These are phyloP conservation scores for Stegana nigrithorax DNA, from an alignment of 2,888 invertebrate species.

Conservation along the genomic window DNA sequence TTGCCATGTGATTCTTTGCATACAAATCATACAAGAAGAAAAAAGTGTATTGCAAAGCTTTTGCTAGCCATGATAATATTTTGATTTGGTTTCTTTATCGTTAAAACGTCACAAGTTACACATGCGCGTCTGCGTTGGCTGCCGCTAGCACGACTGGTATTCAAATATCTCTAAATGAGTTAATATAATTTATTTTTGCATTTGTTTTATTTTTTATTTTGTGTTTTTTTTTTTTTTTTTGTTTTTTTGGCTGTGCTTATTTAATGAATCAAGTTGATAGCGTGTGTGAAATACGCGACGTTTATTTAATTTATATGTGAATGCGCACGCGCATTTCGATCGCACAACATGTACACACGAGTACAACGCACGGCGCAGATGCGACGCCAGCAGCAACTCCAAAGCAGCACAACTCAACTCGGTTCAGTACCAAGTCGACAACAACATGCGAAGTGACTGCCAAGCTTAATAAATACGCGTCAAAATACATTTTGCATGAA, in stretches of 20 bases:
- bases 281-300: conserved; percentile 52
- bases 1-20: neutral
- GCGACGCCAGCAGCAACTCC: no score
- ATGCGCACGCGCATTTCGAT: conserved; percentile 52
- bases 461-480: conserved; percentile 21
- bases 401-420: no score
- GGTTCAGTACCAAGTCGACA: no score
- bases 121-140: conserved; percentile 3
- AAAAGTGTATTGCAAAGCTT: conserved; percentile 38
- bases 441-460: no score
- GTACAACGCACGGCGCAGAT: conserved; percentile 23
- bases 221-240: neutral
- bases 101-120: neutral
- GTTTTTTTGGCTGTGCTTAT: conserved; percentile 34
- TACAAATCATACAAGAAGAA: conserved; percentile 29
- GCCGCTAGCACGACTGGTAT: conserved; percentile 36
- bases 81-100: neutral
- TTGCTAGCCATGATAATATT: neutral
- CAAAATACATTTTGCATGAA: conserved; percentile 47
- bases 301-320: conserved; percentile 59
- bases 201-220: neutral
- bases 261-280: conserved; percentile 54
- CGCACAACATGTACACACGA: neutral
- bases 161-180: conserved; percentile 52
- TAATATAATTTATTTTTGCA: neutral